Percentiles rank a stretch among this genome's conserved stretches.
Conservation (phyloP, 2,113 vertebrate genomes). For the Rhadina sibilatrix region DNA sequence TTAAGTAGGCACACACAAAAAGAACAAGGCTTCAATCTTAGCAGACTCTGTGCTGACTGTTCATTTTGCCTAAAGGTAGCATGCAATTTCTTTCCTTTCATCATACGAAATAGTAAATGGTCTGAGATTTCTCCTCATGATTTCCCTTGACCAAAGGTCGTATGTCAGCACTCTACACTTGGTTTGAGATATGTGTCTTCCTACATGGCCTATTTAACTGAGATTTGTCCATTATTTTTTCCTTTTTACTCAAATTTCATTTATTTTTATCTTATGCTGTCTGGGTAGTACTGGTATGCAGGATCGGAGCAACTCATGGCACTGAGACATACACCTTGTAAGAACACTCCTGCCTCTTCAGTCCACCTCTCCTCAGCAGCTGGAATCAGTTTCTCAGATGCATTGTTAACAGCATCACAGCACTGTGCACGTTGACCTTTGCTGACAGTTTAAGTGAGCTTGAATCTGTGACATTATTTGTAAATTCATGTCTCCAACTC, state of each 20-base stretch:
- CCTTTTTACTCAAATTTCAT: neutral
- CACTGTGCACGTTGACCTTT: neutral
- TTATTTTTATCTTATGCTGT: neutral
- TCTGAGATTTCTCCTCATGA: neutral
- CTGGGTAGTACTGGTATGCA: neutral
- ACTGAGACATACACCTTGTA: neutral
- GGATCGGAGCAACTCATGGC: neutral
- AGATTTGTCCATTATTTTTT: neutral
- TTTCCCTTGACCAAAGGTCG: neutral
- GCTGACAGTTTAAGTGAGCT: neutral
- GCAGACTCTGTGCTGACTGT: neutral
- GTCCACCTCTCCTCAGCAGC: neutral
- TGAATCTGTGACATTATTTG: neutral
- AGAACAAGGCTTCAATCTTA: neutral
- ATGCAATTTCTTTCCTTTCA: neutral
- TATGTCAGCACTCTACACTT: neutral
- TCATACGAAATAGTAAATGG: neutral
- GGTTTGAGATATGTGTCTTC: neutral
- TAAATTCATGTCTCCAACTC: neutral
- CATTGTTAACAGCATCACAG: fast-evolving
- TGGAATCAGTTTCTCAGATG: neutral
- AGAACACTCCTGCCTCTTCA: neutral
- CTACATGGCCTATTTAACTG: neutral
- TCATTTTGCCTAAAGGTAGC: neutral
- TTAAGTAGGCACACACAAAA: neutral